These are phyloP conservation scores for Tylochromis polylepis DNA, from an alignment of 2,113 vertebrate species.

Conservation along the genomic window DNA sequence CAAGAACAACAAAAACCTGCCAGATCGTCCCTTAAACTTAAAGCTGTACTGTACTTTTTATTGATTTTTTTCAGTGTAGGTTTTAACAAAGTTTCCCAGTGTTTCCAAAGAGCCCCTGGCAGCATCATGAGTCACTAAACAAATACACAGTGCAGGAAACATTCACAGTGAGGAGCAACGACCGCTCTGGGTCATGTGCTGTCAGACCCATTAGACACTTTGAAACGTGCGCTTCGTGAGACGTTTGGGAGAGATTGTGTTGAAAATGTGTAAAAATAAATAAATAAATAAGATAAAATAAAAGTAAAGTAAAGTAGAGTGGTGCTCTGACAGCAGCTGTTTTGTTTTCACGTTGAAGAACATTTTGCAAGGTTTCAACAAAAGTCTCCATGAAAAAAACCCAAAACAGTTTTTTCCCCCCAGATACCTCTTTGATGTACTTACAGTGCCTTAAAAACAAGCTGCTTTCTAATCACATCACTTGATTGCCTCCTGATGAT, in stretches of 20 bases:
- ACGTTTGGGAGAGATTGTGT: background rate
- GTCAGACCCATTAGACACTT: background rate
- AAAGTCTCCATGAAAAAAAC: background rate
- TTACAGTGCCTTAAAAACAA: background rate
- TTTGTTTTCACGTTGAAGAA: background rate
- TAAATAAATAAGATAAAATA: background rate
- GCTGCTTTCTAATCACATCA: background rate
- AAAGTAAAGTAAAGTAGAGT: background rate
- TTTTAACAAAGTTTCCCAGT: background rate
- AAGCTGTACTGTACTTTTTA: background rate
- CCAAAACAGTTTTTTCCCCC: accelerated
- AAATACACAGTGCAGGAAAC: background rate
- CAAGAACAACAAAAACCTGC: background rate
- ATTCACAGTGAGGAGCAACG: background rate
- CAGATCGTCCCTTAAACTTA: background rate
- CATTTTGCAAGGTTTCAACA: background rate
- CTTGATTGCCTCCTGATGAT: background rate
- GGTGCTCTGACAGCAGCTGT: background rate
- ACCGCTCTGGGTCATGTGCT: background rate
- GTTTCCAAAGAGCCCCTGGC: background rate
- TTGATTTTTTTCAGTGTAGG: background rate
- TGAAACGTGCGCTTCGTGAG: background rate
- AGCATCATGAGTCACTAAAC: background rate
- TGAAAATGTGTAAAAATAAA: background rate
- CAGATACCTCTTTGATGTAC: accelerated